Base-by-base conservation (phyloP, 2,797 vertebrate genomes). In the Pagetopsis macropterus region DNA sequence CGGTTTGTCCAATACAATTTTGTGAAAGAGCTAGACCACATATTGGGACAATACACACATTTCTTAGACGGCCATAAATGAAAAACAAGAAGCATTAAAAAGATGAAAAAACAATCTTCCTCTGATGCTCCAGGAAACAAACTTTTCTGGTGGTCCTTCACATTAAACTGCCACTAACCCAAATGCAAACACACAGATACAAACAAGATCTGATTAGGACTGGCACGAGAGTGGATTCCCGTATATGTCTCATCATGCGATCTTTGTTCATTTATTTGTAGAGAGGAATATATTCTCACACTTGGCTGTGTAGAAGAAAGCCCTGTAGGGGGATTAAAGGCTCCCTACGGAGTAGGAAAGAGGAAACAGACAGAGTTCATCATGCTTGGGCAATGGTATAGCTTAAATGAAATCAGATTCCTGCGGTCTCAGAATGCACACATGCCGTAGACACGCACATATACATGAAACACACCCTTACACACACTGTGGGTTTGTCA, bases 131-230 rank as follows among this genome's bases (percentile, higher is more conserved):
- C 68, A 65, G 79, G 87, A 90, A 89, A 70, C 75, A 83, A 84
- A 74, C 80, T 3, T 65, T 88, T 91, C 86, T 83, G 91, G 89
- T 92, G 89, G 91, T 90, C 87, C 75, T 40, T 85, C 73, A 66
- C 82, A 78, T 89, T 83, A 84, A 85, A 81, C 79, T 68, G 71
- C 78, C 81, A 82, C 86, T 81, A 81, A 85, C 70, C 60, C 69
- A 76, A 85, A 87, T 52, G 65, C 84, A 86, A 84, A 90, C 82
- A 88, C 82, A 86, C 70, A 78, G 70, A 90, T 68, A 60, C 87
- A 91, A 90, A 91, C 82, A 87, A 65, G 64, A 86, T 84, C 66
- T 90, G 83, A 90, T 90, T 78, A 69, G 70, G 65, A 78, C 7
- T 84, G 84, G 86, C 86, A 79, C 51, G 55, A 75, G 75, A 84